Evolutionary conservation across 2,888 invertebrate species (phyloP), one percentile per base, ranked within the genome.

Genomic region (Plebejus argus): DNA sequence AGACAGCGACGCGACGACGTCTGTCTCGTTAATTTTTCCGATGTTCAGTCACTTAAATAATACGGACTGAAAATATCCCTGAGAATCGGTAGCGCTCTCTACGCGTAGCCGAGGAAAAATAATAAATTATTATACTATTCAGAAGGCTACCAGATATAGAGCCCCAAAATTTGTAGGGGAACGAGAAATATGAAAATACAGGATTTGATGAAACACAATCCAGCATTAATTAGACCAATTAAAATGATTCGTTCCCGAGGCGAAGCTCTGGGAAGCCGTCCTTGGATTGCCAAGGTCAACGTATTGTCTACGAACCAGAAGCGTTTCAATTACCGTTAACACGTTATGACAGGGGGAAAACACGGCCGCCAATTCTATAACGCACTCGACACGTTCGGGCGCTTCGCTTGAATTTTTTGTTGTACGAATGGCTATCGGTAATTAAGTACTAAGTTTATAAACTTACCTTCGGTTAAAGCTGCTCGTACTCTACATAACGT

Each of bases 401-500:
- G 66, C 15, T 18, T 20, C 8, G 58, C 8, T 20, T 58, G 8
- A 10, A 23, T 20, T 10, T 20, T 23, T 28, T 28, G 12, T 15
- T 61, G 3, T 61, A 61, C 3, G 23, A 12, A 66, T 66, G 0
- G 3, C 23, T 66, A 15, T 66, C 10, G 20, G 58, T 66, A 66
- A 28, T 12, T 20, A 1, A 12, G 10, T 66, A 33, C 28, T 33
- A 61, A 61, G 66, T 66, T 66, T 28, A 6, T 33, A 18, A 66
- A 66, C 66, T 66, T 66, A 66, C 66, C 66, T 66, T 66, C 66
- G 28, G 66, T 66, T 66, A 66, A 66, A 33, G 66, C 76, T 61
- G 45, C 23, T 76, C 18, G 39, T 70, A 20, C 76, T 85, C 85
- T 89, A 88, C 88, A 89, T 90, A 61, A 33, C 82, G 81, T 82